phyloP scores from a whole-genome alignment of 2,797 vertebrate species.

The Tachyglossus aculeatus region DNA sequence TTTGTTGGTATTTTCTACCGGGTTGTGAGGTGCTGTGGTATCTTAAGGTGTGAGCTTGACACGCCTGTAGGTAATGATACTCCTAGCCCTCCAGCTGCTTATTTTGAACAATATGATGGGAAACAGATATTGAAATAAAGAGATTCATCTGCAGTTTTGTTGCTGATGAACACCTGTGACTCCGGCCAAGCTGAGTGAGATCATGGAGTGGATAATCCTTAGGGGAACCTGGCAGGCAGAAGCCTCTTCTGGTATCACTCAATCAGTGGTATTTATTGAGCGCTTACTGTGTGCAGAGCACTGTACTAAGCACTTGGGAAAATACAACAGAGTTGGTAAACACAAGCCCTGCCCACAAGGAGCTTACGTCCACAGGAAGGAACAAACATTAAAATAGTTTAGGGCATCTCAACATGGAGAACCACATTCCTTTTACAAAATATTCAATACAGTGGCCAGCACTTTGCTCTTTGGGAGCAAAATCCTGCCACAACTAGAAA shows the following conservation, averaged over 20 bases:
- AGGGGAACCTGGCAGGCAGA: background rate
- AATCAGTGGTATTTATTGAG: no score
- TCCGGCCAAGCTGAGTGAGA: background rate
- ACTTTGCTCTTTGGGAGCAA: no score
- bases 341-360: no score
- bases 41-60: background rate
- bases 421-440: no score
- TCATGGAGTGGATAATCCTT: background rate
- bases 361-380: no score
- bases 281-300: no score
- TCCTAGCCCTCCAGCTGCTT: background rate
- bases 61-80: background rate
- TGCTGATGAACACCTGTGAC: background rate
- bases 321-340: no score
- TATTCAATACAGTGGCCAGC: no score
- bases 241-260: background rate
- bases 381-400: no score
- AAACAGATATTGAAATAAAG: slow-evolving; percentile 11
- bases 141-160: background rate
- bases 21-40: background rate
- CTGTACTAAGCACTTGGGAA: no score
- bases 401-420: no score
- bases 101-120: background rate
- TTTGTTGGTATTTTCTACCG: slow-evolving; percentile 25
- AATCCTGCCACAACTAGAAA: no score